These are phyloP conservation scores for Drosophila meridionalis DNA, from an alignment of 2,888 invertebrate species.

Conservation along the genomic window DNA sequence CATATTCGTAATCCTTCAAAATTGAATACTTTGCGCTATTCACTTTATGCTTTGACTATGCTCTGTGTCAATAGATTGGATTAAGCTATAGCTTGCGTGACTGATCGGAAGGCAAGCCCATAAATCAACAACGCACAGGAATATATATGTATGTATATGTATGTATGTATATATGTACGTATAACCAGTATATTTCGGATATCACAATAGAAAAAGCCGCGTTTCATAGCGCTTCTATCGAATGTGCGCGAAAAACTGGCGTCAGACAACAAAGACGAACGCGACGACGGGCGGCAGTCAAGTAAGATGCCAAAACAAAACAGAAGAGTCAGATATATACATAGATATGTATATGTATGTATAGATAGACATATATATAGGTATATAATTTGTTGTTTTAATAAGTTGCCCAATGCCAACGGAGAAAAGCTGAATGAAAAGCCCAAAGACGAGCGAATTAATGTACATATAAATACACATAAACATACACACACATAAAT, in stretches of 20 bases:
- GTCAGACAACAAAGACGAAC: slow-evolving; percentile 32
- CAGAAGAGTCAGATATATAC: slow-evolving; percentile 1
- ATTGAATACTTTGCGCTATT: not conserved
- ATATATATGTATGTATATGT: slow-evolving; percentile 3
- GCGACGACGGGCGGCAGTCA: slow-evolving; percentile 36
- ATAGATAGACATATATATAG: slow-evolving; percentile 11
- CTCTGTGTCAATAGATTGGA: not conserved
- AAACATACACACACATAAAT: not conserved
- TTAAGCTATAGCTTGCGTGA: slow-evolving; percentile 5
- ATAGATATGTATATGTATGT: not conserved
- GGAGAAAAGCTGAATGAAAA: slow-evolving; percentile 57
- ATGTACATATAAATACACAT: not conserved
- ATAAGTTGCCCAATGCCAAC: slow-evolving; percentile 66
- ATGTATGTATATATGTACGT: not conserved
- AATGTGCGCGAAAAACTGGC: slow-evolving; percentile 59
- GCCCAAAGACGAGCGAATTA: slow-evolving; percentile 35
- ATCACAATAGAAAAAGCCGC: slow-evolving; percentile 45
- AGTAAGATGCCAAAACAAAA: slow-evolving; percentile 52
- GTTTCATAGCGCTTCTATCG: slow-evolving; percentile 50
- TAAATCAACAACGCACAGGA: slow-evolving; percentile 6
- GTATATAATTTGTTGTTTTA: slow-evolving; percentile 38
- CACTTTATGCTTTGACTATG: not conserved
- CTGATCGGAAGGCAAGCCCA: slow-evolving; percentile 13
- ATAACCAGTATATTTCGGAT: slow-evolving; percentile 11
- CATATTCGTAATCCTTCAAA: not conserved